A percentile compares a stretch with the other conserved stretches of the same genome.
Evolutionary conservation across 2,113 vertebrate species (phyloP).

Genomic region (Strix uralensis): DNA sequence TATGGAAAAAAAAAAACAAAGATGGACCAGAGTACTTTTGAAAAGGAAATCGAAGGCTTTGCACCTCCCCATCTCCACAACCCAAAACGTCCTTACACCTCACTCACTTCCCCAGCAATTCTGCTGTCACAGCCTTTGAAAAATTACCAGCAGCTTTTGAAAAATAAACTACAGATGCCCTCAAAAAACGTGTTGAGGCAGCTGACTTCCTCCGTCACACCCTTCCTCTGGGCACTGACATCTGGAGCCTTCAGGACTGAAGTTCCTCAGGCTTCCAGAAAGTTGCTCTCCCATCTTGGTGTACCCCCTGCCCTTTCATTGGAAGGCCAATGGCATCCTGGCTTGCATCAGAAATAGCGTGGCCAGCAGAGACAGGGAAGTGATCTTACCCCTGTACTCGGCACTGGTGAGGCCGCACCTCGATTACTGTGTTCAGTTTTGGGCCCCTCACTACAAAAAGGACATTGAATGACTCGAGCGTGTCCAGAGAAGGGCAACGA

Average conservation of each 20-base stretch:
- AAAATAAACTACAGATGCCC: not conserved
- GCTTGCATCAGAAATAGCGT: too few relatives aligned
- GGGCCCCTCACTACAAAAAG: too few relatives aligned
- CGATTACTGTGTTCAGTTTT: too few relatives aligned
- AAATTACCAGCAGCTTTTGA: not conserved
- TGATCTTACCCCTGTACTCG: too few relatives aligned
- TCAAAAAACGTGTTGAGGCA: not conserved
- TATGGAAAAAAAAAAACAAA: not conserved
- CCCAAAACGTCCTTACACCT: not conserved
- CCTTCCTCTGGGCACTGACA: not conserved
- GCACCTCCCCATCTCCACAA: not conserved
- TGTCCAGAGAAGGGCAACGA: too few relatives aligned
- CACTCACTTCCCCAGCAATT: not conserved
- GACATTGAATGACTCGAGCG: too few relatives aligned
- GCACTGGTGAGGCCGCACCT: too few relatives aligned
- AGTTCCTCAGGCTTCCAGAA: constrained; percentile 13
- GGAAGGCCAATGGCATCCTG: too few relatives aligned
- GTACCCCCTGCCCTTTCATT: not conserved
- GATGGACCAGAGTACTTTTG: not conserved
- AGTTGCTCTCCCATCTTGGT: not conserved
- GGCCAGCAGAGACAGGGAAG: too few relatives aligned
- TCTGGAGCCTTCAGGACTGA: not conserved
- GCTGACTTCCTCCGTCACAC: not conserved
- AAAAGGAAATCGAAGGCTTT: not conserved
- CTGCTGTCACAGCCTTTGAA: not conserved